Conservation (phyloP, 2,113 vertebrate species). For the Rhadina sibilatrix region DNA sequence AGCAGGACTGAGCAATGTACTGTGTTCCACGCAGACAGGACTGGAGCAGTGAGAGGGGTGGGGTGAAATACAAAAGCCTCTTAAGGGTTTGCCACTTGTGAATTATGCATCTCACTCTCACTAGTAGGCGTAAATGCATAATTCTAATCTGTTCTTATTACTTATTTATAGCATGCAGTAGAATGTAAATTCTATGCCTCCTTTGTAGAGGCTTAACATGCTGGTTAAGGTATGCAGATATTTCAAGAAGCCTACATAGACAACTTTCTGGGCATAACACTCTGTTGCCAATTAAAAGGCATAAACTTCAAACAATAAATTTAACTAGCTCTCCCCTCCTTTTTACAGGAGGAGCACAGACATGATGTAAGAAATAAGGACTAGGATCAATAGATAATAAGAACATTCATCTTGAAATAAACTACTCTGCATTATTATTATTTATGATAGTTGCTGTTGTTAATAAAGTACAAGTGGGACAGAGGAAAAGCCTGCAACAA, state of each 20-base stretch:
- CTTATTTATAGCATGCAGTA: conserved; percentile 58
- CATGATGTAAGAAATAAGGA: background rate
- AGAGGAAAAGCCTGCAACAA: conserved; percentile 17
- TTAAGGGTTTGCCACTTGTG: conserved; percentile 51
- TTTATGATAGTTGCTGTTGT: conserved; percentile 46
- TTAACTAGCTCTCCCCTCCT: background rate
- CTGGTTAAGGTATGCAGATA: conserved; percentile 36
- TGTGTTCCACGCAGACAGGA: background rate
- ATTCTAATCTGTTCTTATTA: conserved; percentile 73
- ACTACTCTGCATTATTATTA: conserved; percentile 41
- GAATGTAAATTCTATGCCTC: conserved; percentile 61
- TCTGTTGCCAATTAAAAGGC: conserved; percentile 54
- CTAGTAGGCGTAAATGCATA: conserved; percentile 60
- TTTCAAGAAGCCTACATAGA: conserved; percentile 14
- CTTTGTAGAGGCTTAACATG: conserved; percentile 42
- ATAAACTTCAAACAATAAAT: conserved; percentile 58
- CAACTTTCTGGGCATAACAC: conserved; percentile 28
- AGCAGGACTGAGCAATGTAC: background rate
- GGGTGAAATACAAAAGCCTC: conserved; percentile 4
- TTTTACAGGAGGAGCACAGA: background rate
- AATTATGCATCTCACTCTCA: conserved; percentile 65
- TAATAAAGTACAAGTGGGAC: conserved; percentile 29
- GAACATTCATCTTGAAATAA: conserved; percentile 47
- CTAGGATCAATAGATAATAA: conserved; percentile 50
- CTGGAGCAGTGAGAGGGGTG: background rate